Conservation (phyloP, 1,140 invertebrate species). For the Hypsibius dujardini region DNA sequence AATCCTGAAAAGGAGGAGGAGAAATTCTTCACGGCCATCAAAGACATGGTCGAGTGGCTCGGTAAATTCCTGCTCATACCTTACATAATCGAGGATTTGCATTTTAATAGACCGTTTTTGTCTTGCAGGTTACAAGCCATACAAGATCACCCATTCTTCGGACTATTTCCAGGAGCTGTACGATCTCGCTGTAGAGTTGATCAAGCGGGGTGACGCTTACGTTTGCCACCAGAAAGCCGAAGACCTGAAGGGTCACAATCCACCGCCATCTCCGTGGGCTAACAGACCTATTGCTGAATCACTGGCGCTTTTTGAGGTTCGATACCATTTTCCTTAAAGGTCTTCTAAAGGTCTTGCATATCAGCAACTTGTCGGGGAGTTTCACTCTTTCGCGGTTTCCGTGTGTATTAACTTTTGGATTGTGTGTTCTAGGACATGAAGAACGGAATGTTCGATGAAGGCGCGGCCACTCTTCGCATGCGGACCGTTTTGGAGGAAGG, state of each 20-base stretch:
- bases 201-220: constrained; percentile 73
- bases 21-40: constrained; percentile 83
- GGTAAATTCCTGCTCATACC: constrained; percentile 44
- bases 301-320: constrained; percentile 74
- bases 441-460: constrained; percentile 87
- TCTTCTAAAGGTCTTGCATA: too few relatives aligned
- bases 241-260: constrained; percentile 88
- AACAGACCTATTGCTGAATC: constrained; percentile 74
- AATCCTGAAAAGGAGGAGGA: constrained; percentile 99
- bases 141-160: constrained; percentile 82
- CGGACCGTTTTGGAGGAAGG: constrained; percentile 92
- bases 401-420: too few relatives aligned
- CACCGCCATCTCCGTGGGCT: constrained; percentile 79
- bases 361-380: too few relatives aligned
- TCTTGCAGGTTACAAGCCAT: constrained; percentile 73
- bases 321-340: too few relatives aligned
- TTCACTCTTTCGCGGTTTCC: too few relatives aligned
- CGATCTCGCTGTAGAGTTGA: constrained; percentile 69
- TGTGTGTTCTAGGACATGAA: too few relatives aligned
- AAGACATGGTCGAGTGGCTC: constrained; percentile 92
- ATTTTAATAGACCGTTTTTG: too few relatives aligned
- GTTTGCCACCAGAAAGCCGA: constrained; percentile 90
- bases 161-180: constrained; percentile 93
- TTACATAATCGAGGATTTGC: too few relatives aligned
- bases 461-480: constrained; percentile 82